Base-by-base conservation (phyloP, 1,140 invertebrate genomes). In the Anastrepha obliqua region DNA sequence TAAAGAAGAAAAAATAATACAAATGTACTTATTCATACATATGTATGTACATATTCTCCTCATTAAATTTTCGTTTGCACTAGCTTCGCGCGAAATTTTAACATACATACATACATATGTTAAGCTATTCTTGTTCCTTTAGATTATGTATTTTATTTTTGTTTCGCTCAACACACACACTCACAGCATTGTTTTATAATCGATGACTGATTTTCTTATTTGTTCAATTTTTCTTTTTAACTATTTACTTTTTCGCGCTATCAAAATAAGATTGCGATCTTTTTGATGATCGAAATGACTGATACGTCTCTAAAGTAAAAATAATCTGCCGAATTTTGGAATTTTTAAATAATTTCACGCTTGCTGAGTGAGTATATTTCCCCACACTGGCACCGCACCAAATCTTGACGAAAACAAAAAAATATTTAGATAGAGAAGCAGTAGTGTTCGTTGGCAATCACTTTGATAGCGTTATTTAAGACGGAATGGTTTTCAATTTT, bases 301-400 rank as follows among this genome's bases (percentile, higher is more conserved):
- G 29, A 29, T 29, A 11, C 51, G 1, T 6, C 6, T 55, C 51
- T 11, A 55, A 55, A 55, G 51, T 55, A 2, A 55, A 55, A 55
- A 8, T 55, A 55, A 2, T 55, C 6, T 55, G 2, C 2, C 2
- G 51, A 55, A 55, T 44, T 44, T 74, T 74, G 42, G 13, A n/a
- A 11, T 74, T 47, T 74, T 74, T 74, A 74, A 39, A 74, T 74
- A 74, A 74, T 74, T 74, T 74, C 13, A 42, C 42, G 13, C 67
- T 44, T 4, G 67, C 15, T 13, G 42, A 44, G 0, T 11, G 51
- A 55, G 11, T 55, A 55, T n/a, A 74, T 44, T 44, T 13, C 4
- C 13, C 17, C 67, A 74, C 60, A 62, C 60, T 62, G 60, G 8
- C 60, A 62, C 11, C 60, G 42, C 60, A 62, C 7, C 55, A 67